phyloP scores from a whole-genome alignment of 2,888 invertebrate genomes.

The Cryptus viduatorius region DNA sequence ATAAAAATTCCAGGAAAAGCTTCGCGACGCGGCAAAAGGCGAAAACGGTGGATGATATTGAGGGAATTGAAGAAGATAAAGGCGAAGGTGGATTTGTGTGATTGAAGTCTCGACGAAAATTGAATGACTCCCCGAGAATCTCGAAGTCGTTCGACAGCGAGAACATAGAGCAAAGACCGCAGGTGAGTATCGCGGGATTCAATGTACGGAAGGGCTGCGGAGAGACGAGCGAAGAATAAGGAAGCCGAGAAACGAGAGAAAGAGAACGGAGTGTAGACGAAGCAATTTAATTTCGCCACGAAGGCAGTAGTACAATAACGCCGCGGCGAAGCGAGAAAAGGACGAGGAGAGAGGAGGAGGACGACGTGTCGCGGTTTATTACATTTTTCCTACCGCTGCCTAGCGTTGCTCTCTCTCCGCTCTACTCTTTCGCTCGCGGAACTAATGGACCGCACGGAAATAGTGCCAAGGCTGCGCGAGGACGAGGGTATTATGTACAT shows the following conservation, averaged over 20 bases:
- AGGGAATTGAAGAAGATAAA: neutral
- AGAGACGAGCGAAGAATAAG: slow-evolving; percentile 31
- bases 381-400: slow-evolving; percentile 76
- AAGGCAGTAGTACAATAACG: slow-evolving; percentile 57
- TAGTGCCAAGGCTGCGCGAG: slow-evolving; percentile 76
- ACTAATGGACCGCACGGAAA: slow-evolving; percentile 80
- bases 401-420: slow-evolving; percentile 29
- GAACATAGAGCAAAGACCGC: neutral
- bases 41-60: neutral
- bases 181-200: slow-evolving; percentile 5
- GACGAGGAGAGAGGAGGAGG: slow-evolving; percentile 64
- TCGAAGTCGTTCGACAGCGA: neutral
- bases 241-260: slow-evolving; percentile 42
- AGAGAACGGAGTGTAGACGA: slow-evolving; percentile 65
- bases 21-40: neutral
- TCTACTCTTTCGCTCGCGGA: slow-evolving; percentile 64
- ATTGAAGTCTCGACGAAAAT: slow-evolving; percentile 27
- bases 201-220: slow-evolving; percentile 16
- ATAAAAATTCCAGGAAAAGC: neutral
- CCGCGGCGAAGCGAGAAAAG: slow-evolving; percentile 44
- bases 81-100: neutral
- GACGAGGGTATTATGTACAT: slow-evolving; percentile 24
- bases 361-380: slow-evolving; percentile 80
- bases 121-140: slow-evolving; percentile 27
- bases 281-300: slow-evolving; percentile 60